Base-by-base conservation (phyloP, 2,113 vertebrate species). In the Sinocyclocheilus anophthalmus region DNA sequence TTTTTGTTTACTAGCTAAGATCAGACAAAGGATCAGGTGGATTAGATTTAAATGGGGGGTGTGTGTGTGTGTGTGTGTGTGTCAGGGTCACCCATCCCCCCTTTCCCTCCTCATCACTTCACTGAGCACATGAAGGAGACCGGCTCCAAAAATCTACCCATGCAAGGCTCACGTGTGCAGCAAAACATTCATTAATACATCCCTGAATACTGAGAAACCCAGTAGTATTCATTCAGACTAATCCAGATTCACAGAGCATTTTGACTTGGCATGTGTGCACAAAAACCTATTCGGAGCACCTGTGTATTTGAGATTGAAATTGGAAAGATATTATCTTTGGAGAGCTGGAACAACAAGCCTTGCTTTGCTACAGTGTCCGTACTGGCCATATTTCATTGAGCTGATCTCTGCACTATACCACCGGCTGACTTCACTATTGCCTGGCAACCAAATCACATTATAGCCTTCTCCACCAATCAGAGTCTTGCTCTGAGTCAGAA, bases 371-470 rank as follows among this genome's bases (percentile, higher is more conserved):
- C 81, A 79, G 26, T 85, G 83, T 75, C 78, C 82, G 69, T n/a
- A 59, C 45, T 70, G 84, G 57, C 77, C 84, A 22, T 85, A 76
- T 86, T 84, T 82, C 45, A 79, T 87, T 86, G 82, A 26, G 83
- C 85, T 91, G 89, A 92, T 92, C 78, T 92, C 88, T 85, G 85
- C 83, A 78, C 86, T 90, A 89, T 86, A 76, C 87, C 55, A 85
- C 88, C 87, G 92, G 91, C 92, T 91, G 89, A 92, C 89, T 88
- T 84, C 76, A 70, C 81, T 73, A 92, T 91, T 86, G 84, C 91
- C 90, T 92, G 91, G 90, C 86, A 92, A 91, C 93, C 81, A 86
- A 89, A 86, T 92, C 91, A 85, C 80, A 89, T 89, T 84, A 86
- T 65, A 80, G 90, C 86, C 87, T 79, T 87, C 67, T 90, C 85